Evolutionary conservation across 2,888 invertebrate species (phyloP), one percentile per base, ranked within the genome.

Genomic region (Hypolimnas misippus): DNA sequence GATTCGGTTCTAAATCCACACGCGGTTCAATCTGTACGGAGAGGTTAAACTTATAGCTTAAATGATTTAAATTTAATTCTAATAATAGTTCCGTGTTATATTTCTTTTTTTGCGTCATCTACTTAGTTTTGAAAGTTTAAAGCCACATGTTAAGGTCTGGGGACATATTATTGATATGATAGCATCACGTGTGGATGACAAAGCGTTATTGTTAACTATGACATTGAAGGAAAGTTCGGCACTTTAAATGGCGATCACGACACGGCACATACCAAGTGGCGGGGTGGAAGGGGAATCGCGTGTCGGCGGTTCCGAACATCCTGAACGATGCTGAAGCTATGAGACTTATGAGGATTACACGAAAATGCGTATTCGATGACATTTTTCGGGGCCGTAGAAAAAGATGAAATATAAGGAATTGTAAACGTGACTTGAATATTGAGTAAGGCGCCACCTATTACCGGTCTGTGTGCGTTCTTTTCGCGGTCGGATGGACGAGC

Each of bases 361-460:
- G 87, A 87, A 92, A 91, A 91, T 91, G 91, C 88, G 91, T 91
- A 91, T 92, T 92, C 91, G 91, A 92, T 92, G 92, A 89, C 92
- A 91, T 92, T 92, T 91, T 91, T 89, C 85, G 88, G 84, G 86
- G 79, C 84, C 85, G 86, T 86, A 83, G 86, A 88, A 91, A 90
- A 91, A 91, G 89, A 92, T 89, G 91, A 91, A 90, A 91, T 89
- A 91, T 92, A 91, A 89, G 90, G 84, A 91, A 92, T 89, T 90
- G 82, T 87, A 81, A 82, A 91, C 92, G 92, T 92, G 92, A 90
- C 87, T 77, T 71, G 89, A 89, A 90, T 91, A 84, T 78, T 76
- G 84, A 78, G 80, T 74, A 74, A 79, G 78, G 82, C 89, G 87
- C 82, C 88, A 87, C 87, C 89, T 91, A 92, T 90, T 89, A 89